phyloP scores from a whole-genome alignment of 2,797 vertebrate species.

The Hippocampus kuda region DNA sequence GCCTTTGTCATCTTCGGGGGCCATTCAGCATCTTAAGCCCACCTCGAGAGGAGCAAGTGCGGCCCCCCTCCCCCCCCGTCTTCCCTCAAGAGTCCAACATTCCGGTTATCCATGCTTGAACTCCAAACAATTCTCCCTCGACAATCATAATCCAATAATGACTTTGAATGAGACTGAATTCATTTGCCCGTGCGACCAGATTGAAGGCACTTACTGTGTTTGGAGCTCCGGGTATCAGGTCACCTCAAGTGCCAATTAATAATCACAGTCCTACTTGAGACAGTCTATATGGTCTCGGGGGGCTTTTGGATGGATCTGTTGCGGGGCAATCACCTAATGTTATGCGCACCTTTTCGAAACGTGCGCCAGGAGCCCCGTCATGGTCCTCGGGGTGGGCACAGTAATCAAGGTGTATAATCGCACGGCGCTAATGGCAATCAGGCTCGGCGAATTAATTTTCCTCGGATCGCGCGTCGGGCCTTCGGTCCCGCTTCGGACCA shows the following conservation, averaged over 20 bases:
- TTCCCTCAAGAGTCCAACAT: conserved; percentile 48
- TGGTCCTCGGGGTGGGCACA: conserved; percentile 69
- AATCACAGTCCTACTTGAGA: conserved; percentile 76
- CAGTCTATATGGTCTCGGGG: conserved; percentile 63
- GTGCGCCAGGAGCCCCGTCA: conserved; percentile 55
- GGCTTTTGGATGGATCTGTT: conserved; percentile 65
- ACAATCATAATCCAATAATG: conserved; percentile 71
- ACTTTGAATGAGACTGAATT: conserved; percentile 57
- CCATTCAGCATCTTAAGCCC: conserved; percentile 36
- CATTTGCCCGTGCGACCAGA: conserved; percentile 56
- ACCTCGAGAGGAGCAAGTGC: conserved; percentile 41
- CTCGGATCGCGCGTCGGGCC: conserved; percentile 61
- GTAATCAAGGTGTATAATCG: conserved; percentile 79
- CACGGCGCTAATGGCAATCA: conserved; percentile 74
- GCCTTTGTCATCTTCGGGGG: conserved; percentile 16
- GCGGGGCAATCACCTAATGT: conserved; percentile 75
- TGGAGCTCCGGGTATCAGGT: conserved; percentile 56
- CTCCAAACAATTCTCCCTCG: conserved; percentile 63
- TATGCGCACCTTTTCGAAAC: conserved; percentile 68
- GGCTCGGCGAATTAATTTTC: conserved; percentile 69
- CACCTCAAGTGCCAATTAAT: conserved; percentile 73
- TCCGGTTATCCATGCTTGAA: conserved; percentile 62
- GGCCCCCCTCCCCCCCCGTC: conserved; percentile 40
- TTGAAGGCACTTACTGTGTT: conserved; percentile 42
- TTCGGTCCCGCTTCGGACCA: conserved; percentile 66